Conservation (phyloP, 2,113 vertebrate genomes). For the Todiramphus chloris region DNA sequence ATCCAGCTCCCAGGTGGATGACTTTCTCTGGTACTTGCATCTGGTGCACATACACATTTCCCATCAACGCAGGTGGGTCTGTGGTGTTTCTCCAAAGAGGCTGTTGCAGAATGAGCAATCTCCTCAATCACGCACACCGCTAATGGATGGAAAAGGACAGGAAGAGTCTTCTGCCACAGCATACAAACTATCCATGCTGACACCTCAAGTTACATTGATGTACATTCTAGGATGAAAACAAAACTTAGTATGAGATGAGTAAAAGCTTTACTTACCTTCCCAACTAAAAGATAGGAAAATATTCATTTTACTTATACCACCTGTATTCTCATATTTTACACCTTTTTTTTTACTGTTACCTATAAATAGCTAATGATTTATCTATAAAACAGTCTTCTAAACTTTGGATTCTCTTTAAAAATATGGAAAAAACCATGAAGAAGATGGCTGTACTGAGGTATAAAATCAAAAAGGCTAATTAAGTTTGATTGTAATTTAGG, state of each 20-base stretch:
- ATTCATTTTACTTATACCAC: neutral
- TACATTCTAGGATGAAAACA: neutral
- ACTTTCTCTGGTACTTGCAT: neutral
- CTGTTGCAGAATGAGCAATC: neutral
- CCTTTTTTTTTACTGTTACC: neutral
- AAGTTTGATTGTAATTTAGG: neutral
- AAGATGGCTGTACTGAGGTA: neutral
- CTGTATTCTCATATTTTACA: neutral
- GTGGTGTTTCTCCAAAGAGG: neutral
- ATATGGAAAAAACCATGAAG: neutral
- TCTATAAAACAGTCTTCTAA: neutral
- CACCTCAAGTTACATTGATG: neutral
- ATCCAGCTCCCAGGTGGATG: neutral
- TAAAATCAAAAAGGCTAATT: neutral
- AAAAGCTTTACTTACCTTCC: neutral
- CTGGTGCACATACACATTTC: rapidly evolving
- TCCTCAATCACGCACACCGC: neutral
- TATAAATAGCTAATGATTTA: neutral
- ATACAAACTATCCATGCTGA: neutral
- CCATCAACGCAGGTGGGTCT: neutral
- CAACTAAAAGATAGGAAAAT: neutral
- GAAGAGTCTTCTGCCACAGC: neutral
- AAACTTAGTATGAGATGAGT: neutral
- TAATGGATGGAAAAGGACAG: neutral
- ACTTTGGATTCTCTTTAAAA: neutral